phyloP scores from a whole-genome alignment of 2,113 vertebrate species.

The Aplodontia rufa region DNA sequence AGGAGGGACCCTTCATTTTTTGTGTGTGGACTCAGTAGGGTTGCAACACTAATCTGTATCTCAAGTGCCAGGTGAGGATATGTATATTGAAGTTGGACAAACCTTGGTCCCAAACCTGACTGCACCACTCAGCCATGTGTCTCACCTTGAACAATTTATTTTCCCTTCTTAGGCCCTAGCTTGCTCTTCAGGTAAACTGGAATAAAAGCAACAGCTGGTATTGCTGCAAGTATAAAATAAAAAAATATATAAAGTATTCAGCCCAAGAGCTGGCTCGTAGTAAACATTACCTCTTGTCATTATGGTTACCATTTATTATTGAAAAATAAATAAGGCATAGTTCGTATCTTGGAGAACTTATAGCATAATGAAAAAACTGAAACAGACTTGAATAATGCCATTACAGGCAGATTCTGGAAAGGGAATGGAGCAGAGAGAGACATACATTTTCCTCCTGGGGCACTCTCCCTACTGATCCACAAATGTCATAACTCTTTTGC shows the following conservation, averaged over 20 bases:
- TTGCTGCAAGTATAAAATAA: background rate
- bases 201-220: slow-evolving; percentile 14
- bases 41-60: background rate
- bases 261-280: background rate
- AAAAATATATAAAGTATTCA: background rate
- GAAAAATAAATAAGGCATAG: slow-evolving; percentile 21
- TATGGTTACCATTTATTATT: background rate
- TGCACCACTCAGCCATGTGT: background rate
- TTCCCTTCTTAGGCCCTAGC: background rate
- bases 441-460: background rate
- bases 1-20: background rate
- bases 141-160: background rate
- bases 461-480: background rate
- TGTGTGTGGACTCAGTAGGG: background rate
- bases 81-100: background rate
- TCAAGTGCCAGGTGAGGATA: background rate
- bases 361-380: background rate
- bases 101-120: background rate
- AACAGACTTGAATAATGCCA: slow-evolving; percentile 21
- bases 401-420: background rate
- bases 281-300: background rate
- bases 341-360: slow-evolving; percentile 38
- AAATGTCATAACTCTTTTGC: background rate
- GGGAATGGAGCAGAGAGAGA: background rate
- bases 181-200: background rate